phyloP scores from a whole-genome alignment of 2,113 vertebrate species.

The Empidonax alnorum region DNA sequence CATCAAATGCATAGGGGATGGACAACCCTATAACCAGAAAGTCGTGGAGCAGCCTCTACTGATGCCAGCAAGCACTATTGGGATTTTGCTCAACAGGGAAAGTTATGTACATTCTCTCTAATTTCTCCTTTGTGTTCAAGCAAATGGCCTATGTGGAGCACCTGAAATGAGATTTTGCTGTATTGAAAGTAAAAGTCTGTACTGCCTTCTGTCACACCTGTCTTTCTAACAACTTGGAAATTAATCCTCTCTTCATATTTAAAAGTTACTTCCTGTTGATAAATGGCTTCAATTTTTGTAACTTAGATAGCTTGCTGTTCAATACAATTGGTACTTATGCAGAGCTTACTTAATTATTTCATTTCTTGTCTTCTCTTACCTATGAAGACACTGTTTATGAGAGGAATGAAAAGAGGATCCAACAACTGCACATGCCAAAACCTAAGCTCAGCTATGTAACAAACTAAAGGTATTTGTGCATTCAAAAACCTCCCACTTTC shows the following conservation, averaged over 20 bases:
- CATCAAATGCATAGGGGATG: background rate
- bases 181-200: background rate
- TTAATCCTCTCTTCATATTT: background rate
- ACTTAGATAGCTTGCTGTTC: background rate
- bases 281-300: background rate
- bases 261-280: background rate
- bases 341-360: background rate
- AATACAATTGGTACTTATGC: background rate
- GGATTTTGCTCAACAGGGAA: background rate
- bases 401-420: background rate
- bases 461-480: background rate
- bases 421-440: background rate
- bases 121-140: background rate
- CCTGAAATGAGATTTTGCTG: background rate
- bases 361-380: background rate
- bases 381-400: background rate
- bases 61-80: background rate
- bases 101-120: background rate
- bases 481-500: background rate
- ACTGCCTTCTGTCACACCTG: background rate
- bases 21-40: background rate
- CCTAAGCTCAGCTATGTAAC: background rate
- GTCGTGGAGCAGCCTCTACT: accelerated
- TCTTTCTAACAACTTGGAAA: background rate
- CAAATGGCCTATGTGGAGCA: accelerated